Base-by-base conservation (phyloP, 2,888 invertebrate species). In the Zonitis immaculata region DNA sequence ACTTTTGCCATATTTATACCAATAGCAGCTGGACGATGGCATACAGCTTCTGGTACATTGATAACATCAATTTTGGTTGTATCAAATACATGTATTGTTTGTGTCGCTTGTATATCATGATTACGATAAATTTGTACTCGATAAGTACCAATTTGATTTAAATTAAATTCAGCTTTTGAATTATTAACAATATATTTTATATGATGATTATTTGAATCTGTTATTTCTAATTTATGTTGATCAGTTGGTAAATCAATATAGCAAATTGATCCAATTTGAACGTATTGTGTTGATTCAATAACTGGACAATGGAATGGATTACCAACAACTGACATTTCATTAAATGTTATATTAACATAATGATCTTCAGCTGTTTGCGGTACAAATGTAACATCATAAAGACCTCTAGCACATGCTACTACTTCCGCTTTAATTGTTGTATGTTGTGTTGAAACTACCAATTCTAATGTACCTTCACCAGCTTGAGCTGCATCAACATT, bases 401-500 rank as follows among this genome's bases (percentile, higher is more conserved):
- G 79, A 0, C 95, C 95, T 22, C 95, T 83, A 2, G 94, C 91
- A 65, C 92, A 89, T 4, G 94, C 94, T 0, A 89, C 89, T 14
- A 91, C 91, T 81, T 91, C 83, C 0, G 69, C 71, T 73, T 95
- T 91, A 2, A 95, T 91, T 2, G 94, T 93, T 48, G 91, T 89
- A 14, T 91, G 90, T 61, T 86, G 85, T 0, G 94, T 95, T 44
- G 93, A 93, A 1, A 95, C 94, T 0, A 95, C 94, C 12, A 95
- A 79, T 69, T 95, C 95, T 3, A 95, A 77, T 0, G 93, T 94
- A 1, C 96, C 96, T 74, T 95, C 93, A 0, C 96, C 96, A 2
- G 96, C 95, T 67, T 93, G 91, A 0, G 93, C 92, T 1, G 95
- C 95, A 76, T 96, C 95, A 28, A 96, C 95, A 63, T 91, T 91